These are phyloP conservation scores for Trachurus trachurus DNA, from an alignment of 2,797 vertebrate species.

Conservation along the genomic window DNA sequence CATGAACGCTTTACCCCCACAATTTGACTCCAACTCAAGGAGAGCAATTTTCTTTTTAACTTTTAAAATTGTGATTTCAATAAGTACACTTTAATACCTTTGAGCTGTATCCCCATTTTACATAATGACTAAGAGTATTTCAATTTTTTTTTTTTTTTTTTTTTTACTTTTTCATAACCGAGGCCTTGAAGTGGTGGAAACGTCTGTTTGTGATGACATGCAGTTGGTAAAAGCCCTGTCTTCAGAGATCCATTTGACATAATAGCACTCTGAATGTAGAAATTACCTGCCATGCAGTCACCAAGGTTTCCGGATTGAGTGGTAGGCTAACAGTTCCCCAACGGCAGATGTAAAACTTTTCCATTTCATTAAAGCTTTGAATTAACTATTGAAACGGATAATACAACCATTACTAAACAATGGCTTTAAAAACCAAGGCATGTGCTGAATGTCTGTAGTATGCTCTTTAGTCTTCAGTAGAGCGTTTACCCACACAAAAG, in stretches of 20 bases:
- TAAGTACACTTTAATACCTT: constrained; percentile 68
- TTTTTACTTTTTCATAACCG: constrained; percentile 21
- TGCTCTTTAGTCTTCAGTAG: constrained; percentile 11
- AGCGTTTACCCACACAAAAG: constrained; percentile 28
- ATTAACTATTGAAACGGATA: constrained; percentile 56
- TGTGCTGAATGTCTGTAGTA: constrained; percentile 16
- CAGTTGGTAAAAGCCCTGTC: constrained; percentile 73
- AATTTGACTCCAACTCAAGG: constrained; percentile 53
- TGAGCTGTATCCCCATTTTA: constrained; percentile 62
- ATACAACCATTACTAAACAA: constrained; percentile 46
- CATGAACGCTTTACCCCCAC: constrained; percentile 40
- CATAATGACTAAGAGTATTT: constrained; percentile 72
- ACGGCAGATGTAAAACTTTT: constrained; percentile 68
- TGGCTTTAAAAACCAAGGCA: constrained; percentile 28
- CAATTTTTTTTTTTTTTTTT: constrained; percentile 51
- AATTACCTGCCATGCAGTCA: constrained; percentile 72
- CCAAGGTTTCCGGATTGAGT: constrained; percentile 70
- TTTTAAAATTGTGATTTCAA: constrained; percentile 65
- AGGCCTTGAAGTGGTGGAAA: constrained; percentile 36
- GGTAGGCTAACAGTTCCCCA: constrained; percentile 51
- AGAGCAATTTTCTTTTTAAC: constrained; percentile 67
- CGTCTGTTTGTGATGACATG: constrained; percentile 65
- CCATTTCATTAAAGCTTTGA: constrained; percentile 67
- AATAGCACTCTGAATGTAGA: constrained; percentile 68
- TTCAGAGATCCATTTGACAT: constrained; percentile 78